Base-by-base conservation (phyloP, 2,888 invertebrate genomes). In the Lepidochrysops patricia region DNA sequence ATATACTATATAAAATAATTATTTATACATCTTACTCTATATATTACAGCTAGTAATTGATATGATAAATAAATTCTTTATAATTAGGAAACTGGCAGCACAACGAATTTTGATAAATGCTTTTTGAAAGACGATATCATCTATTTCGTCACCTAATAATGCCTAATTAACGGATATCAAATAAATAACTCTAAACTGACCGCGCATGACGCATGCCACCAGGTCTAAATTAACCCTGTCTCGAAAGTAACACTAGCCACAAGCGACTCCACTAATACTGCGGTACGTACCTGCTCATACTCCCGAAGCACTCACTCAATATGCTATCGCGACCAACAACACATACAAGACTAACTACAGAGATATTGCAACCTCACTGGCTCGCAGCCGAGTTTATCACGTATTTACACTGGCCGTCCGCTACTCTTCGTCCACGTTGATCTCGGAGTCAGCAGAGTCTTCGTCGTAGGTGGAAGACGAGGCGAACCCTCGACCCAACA, bases 351-450 rank as follows among this genome's bases (percentile, higher is more conserved):
- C 43, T 43, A 43, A 43, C 43, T 43, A 43, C 26, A 50, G 29
- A 54, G 54, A 54, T 71, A 70, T 67, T 73, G 74, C 76, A 56
- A 59, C 63, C 81, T 77, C 77, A 81, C 82, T 66, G 66, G 73
- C 75, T 77, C 82, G 79, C 63, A 65, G 61, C 63, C 63, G 60
- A 54, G 57, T 43, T 58, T 66, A 69, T 69, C 75, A 70, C 73
- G 62, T 73, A 73, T 79, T 71, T 72, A 78, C 82, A 82, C 80
- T 76, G 73, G 75, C 74, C 73, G 82, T 77, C 76, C 69, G 79
- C 78, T 84, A 89, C 74, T 89, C 89, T 69, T 89, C 89, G 75
- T 89, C 89, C 62, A 89, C 89, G 78, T 89, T 89, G 77, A 89
- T 89, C 74, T 89, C 89, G 52, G 89, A 89, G 79, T 89, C 89